Base-by-base conservation (phyloP, 2,888 invertebrate genomes). In the Oscheius sp. region DNA sequence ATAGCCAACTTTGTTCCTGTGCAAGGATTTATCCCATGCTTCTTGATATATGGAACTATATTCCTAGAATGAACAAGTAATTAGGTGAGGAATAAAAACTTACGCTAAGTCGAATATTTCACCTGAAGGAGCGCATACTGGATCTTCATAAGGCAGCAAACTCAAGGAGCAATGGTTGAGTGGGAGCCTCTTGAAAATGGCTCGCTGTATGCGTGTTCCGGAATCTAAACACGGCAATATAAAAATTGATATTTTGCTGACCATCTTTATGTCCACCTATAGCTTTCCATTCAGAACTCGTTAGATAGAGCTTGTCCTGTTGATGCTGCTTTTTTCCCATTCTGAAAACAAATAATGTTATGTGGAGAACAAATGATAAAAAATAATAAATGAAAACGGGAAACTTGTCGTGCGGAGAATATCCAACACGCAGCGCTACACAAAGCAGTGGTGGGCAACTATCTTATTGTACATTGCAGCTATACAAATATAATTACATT, bases 1-100 rank as follows among this genome's bases (percentile, higher is more conserved):
- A 93, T 90, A 82, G 94, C 94, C 78, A 94, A 89, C 86, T 94
- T 93, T 90, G 94, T 94, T 55, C 98, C 98, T 41, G 94, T 94
- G 0, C 95, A 93, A 29, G 99, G 98, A 90, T 97, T 96, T 1
- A 94, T 91, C 89, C 96, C 96, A 89, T 93, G 96, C 88, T 94
- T 94, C 69, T 85, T 85, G 16, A 88, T 49, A 63, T 88, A 88
- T 16, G 85, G 84, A n/a, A 84, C 76, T 58, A 88, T 88, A 35
- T 78, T 72, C 21, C 87, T 87, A 63, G 74, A 83, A 75, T 35
- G 35, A 35, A 21, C 49, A 53, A 53, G 16, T 6, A 35, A 69
- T 13, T 7, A 13, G n/a, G n/a, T 18, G 2, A 43, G n/a, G n/a
- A n/a, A n/a, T n/a, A 7, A 13, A 18, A 69, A 59, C 78, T 76